Conservation (phyloP, 2,888 invertebrate genomes). For the Toxonevra muliebris region DNA sequence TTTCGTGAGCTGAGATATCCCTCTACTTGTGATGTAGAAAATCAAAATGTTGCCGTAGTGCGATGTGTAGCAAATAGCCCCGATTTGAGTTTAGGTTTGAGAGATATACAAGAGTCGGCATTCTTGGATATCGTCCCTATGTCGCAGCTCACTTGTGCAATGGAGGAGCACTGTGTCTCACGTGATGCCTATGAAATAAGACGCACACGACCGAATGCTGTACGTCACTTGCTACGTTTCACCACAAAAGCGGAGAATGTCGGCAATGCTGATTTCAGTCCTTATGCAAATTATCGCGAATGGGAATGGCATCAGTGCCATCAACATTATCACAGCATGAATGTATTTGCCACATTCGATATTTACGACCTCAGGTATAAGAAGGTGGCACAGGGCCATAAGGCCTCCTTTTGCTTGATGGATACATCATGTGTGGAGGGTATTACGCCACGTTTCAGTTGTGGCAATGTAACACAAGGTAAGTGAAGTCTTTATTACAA, state of each 20-base stretch:
- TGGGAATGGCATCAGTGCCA: slow-evolving; percentile 60
- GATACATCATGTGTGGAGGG: slow-evolving; percentile 50
- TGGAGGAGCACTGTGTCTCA: slow-evolving; percentile 57
- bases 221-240: slow-evolving; percentile 53
- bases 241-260: slow-evolving; percentile 56
- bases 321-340: slow-evolving; percentile 57
- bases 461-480: slow-evolving; percentile 57
- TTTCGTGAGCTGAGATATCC: slow-evolving; percentile 51
- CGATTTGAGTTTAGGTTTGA: slow-evolving; percentile 51
- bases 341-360: slow-evolving; percentile 56
- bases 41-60: slow-evolving; percentile 52
- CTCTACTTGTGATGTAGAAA: slow-evolving; percentile 39
- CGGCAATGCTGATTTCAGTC: slow-evolving; percentile 55
- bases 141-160: slow-evolving; percentile 51
- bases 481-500: slow-evolving; percentile 8
- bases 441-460: slow-evolving; percentile 44
- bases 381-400: slow-evolving; percentile 57
- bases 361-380: slow-evolving; percentile 49
- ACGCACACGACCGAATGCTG: slow-evolving; percentile 45
- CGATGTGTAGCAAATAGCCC: slow-evolving; percentile 49
- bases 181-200: slow-evolving; percentile 54
- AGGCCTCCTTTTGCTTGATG: slow-evolving; percentile 58
- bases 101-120: slow-evolving; percentile 48
- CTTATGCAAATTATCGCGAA: slow-evolving; percentile 55
- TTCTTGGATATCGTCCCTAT: slow-evolving; percentile 51